Evolutionary conservation across 2,888 invertebrate genomes (phyloP), one percentile per base, ranked within the genome.

Genomic region (Brenthis ino): DNA sequence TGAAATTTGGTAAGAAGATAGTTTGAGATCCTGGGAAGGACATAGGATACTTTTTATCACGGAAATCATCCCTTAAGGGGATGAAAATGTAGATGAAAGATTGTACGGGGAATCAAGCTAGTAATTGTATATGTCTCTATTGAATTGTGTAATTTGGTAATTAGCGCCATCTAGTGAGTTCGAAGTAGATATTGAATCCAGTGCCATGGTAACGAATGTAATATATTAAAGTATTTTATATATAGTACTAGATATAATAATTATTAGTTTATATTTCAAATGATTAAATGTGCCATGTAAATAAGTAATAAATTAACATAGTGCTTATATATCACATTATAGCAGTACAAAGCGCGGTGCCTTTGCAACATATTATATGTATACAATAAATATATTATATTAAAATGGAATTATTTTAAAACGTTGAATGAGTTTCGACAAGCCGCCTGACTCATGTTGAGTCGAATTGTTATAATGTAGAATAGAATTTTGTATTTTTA

Each of bases 391-490:
- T 60, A 68, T 70, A 64, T 66, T 68, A 71, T 50, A 79, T 76
- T 77, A 71, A 75, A 66, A 74, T 68, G 74, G 76, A 76, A 75
- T 77, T 79, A 77, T 79, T 77, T 78, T 79, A 74, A 78, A 72
- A 74, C 76, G 88, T 89, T 88, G 89, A 83, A 84, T 75, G 13
- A 64, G 75, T 68, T 85, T 87, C 86, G 79, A 90, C 87, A 75
- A 82, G 78, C 79, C 77, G 75, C 78, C 76, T 82, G 88, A 72
- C 90, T 91, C 90, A 91, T 88, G 86, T 91, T 91, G 91, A 91
- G 91, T 85, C 82, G 77, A 77, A 70, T 79, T 77, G 76, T 79
- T 78, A 71, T 76, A 69, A 33, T 65, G 64, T 70, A 74, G 69
- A 57, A 56, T 70, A 69, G 57, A 54, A 72, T 76, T 76, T 76